Conservation (phyloP, 2,888 invertebrate species). For the Taenaris catops region DNA sequence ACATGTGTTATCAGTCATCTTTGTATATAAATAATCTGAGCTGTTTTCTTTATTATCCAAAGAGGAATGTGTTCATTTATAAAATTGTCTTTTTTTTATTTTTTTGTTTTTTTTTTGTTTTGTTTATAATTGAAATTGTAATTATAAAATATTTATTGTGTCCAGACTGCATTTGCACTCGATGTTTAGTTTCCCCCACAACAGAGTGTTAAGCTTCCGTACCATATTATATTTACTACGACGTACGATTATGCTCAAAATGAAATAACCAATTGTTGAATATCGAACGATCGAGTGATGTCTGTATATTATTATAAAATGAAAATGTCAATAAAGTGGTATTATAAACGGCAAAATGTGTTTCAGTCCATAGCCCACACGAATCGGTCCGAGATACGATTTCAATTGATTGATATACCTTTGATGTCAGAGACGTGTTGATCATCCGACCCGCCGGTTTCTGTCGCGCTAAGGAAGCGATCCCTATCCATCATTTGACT, state of each 20-base stretch:
- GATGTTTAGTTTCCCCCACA: slow-evolving; percentile 28
- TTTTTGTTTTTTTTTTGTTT: slow-evolving; percentile 43
- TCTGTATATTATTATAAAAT: slow-evolving; percentile 73
- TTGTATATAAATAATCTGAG: slow-evolving; percentile 52
- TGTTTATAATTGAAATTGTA: slow-evolving; percentile 50
- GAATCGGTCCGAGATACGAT: too few species aligned
- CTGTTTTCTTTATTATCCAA: slow-evolving; percentile 60
- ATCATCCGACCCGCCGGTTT: too few species aligned
- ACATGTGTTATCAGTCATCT: slow-evolving; percentile 30
- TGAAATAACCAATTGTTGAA: slow-evolving; percentile 51
- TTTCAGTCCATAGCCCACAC: too few species aligned
- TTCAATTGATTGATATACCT: too few species aligned
- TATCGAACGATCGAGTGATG: slow-evolving; percentile 67
- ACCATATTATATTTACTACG: slow-evolving; percentile 34
- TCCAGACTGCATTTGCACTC: slow-evolving; percentile 68
- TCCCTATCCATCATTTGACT: too few species aligned
- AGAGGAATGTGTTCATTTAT: slow-evolving; percentile 74
- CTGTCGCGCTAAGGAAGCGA: too few species aligned
- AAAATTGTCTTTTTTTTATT: slow-evolving; percentile 45
- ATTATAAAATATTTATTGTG: slow-evolving; percentile 58
- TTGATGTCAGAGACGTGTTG: too few species aligned
- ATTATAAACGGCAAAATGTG: slow-evolving; percentile 61
- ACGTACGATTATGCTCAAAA: slow-evolving; percentile 57
- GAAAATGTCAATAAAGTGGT: slow-evolving; percentile 78
- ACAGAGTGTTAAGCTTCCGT: slow-evolving; percentile 31